Evolutionary conservation across 2,797 vertebrate genomes (phyloP).

Genomic region (Amblyraja radiata): DNA sequence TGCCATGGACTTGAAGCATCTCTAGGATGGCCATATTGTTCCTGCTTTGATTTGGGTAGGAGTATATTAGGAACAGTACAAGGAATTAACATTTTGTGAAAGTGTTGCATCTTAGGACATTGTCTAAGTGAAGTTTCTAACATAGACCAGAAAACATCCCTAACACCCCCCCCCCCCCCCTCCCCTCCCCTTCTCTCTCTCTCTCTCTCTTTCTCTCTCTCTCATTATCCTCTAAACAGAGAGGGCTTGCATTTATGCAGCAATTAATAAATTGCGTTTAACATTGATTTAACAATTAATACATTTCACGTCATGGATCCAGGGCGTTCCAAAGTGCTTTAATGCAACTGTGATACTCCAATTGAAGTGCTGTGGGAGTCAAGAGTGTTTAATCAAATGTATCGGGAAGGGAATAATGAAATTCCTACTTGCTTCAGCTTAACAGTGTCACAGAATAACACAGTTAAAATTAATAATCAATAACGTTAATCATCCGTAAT

Average conservation of each 20-base stretch:
- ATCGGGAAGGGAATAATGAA: no score
- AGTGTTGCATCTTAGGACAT: background rate
- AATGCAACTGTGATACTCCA: background rate
- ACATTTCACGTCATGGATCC: no score
- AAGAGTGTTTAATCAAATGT: no score
- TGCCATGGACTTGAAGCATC: background rate
- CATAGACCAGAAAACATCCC: background rate
- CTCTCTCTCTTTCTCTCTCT: background rate
- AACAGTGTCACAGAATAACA: no score
- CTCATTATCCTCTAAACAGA: background rate
- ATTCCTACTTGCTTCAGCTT: no score
- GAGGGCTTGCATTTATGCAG: background rate
- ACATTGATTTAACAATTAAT: no score
- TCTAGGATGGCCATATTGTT: background rate
- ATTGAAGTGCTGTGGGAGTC: no score
- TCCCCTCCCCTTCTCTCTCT: background rate
- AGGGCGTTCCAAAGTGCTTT: background rate
- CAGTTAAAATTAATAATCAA: no score
- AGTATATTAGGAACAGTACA: background rate
- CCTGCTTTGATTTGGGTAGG: background rate
- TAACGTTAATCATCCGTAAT: no score
- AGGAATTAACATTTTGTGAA: background rate
- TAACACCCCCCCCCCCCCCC: no score
- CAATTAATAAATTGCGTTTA: no score
- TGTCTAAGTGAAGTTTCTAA: no score